Evolutionary conservation across 1,140 invertebrate species (phyloP), one percentile per base, ranked within the genome.

Genomic region (Cheumatopsyche charites): DNA sequence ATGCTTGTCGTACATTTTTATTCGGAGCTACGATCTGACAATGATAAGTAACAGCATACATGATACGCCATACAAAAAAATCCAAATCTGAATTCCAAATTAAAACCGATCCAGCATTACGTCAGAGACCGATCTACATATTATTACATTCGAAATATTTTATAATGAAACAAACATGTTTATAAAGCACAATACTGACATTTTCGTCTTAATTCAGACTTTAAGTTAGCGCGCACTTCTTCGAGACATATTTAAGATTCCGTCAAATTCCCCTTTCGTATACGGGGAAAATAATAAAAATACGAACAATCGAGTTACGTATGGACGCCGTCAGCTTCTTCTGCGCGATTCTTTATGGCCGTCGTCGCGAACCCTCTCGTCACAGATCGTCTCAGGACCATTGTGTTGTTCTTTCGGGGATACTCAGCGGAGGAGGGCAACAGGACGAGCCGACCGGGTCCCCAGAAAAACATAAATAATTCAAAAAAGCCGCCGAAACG

Each of bases 221-320:
- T 36, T 36, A 3, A 36, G 29, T 4, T 36, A 3, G n/a, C n/a
- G 36, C 7, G 62, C n/a, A 19, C 23, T 25, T 26, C 41, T 12
- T 67, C 66, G 58, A 62, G 66, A 61, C 70, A 72, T 72, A 72
- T 72, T 72, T 67, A 67, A 67, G 42, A 72, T 72, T 72, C 70
- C 47, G 41, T n/a, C 25, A 36, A 42, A 72, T 72, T 72, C 70
- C 49, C 29, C 3, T 36, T 61, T 11, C 70, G 9, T 36, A 36
- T 36, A 36, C 29, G 29, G 3, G 29, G 3, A 36, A 36, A 36
- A 36, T 36, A 36, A 36, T 36, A 36, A 36, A n/a, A 36, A 36
- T 36, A 36, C 29, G 29, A 36, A 36, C 29, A 36, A 36, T 36
- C 29, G 29, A 36, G 29, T 36, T 36, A 36, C 29, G 29, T 52